phyloP scores from a whole-genome alignment of 2,113 vertebrate genomes.

The Oplegnathus fasciatus region DNA sequence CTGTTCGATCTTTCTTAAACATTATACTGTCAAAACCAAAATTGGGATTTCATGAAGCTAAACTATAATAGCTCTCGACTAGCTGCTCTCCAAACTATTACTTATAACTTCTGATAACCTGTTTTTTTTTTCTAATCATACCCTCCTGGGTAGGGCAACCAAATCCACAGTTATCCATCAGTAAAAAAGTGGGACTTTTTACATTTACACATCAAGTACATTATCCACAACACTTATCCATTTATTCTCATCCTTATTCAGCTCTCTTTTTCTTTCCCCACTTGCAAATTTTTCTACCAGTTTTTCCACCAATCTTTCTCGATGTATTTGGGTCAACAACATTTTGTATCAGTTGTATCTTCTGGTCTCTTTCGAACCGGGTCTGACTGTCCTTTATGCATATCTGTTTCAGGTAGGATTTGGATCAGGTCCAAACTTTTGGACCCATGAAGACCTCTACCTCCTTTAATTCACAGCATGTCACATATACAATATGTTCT shows the following conservation, averaged over 20 bases:
- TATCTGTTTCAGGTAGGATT: neutral
- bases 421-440: neutral
- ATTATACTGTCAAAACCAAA: conserved; percentile 31
- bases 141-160: neutral
- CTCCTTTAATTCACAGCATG: neutral
- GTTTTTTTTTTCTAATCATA: neutral
- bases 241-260: neutral
- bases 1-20: conserved; percentile 3
- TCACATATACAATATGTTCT: neutral
- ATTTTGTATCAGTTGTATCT: neutral
- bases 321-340: neutral
- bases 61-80: neutral
- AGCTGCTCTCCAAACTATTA: conserved; percentile 16
- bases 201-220: neutral
- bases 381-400: neutral
- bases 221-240: neutral
- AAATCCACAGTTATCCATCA: neutral
- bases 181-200: neutral
- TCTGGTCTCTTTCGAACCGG: neutral
- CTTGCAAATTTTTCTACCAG: neutral
- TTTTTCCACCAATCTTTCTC: neutral
- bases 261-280: neutral
- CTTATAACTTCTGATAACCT: conserved; percentile 1
- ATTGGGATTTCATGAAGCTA: conserved; percentile 36
- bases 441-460: neutral